Conservation (phyloP, 2,888 invertebrate genomes). For the Nemapogon koenigi region DNA sequence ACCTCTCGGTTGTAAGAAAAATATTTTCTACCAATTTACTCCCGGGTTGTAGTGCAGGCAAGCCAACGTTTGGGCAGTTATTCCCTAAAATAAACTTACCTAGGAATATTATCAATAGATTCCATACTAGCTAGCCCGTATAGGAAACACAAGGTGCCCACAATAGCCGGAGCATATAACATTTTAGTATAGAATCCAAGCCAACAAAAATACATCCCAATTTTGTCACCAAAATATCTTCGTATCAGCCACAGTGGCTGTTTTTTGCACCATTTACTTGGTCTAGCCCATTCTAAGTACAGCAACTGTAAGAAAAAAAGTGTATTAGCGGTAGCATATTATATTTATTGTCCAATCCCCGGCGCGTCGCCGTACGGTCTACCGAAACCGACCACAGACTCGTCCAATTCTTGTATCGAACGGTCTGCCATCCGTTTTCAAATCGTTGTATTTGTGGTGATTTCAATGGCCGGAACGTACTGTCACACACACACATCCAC, state of each 20-base stretch:
- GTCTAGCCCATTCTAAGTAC: constrained; percentile 92
- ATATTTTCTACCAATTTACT: too few relatives aligned
- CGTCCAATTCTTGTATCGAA: too few relatives aligned
- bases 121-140: constrained; percentile 86
- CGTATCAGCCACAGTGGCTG: constrained; percentile 90
- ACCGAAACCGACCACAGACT: too few relatives aligned
- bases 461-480: too few relatives aligned
- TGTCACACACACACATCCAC: too few relatives aligned
- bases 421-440: too few relatives aligned
- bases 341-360: too few relatives aligned
- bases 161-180: constrained; percentile 84
- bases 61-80: background rate
- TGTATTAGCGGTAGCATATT: too few relatives aligned
- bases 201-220: constrained; percentile 92
- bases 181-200: constrained; percentile 91
- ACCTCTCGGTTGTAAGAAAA: too few relatives aligned
- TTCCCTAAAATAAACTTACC: constrained; percentile 44
- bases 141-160: constrained; percentile 85
- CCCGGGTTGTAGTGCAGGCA: too few relatives aligned
- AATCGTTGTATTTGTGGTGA: too few relatives aligned
- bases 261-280: constrained; percentile 87
- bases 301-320: constrained; percentile 72
- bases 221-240: constrained; percentile 91
- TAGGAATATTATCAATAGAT: constrained; percentile 83
- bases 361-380: too few relatives aligned